These are phyloP conservation scores for Hyalella azteca DNA, from an alignment of 2,888 invertebrate species.

Conservation along the genomic window DNA sequence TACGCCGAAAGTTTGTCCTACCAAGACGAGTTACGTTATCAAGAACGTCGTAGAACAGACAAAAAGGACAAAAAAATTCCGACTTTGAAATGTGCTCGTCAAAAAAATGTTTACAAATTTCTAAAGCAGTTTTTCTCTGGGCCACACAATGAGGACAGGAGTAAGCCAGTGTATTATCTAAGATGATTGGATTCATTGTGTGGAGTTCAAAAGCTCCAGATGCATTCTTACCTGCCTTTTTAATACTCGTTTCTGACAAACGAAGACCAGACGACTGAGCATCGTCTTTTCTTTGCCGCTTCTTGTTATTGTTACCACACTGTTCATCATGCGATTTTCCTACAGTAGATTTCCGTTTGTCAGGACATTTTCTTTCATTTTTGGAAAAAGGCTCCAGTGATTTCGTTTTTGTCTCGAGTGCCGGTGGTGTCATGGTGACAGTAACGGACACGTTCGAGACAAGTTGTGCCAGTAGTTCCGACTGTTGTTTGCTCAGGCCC, in stretches of 20 bases:
- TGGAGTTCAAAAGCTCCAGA: neutral
- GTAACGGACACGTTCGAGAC: neutral
- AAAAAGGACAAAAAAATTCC: slow-evolving; percentile 18
- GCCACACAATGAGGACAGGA: neutral
- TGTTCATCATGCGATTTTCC: no score
- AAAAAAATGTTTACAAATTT: slow-evolving; percentile 8
- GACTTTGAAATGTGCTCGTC: neutral
- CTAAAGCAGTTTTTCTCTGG: neutral
- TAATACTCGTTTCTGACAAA: neutral
- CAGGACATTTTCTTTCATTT: neutral
- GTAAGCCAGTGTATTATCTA: neutral
- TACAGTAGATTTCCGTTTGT: neutral
- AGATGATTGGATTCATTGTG: neutral
- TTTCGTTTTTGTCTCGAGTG: neutral
- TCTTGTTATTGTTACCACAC: no score
- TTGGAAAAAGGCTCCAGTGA: neutral
- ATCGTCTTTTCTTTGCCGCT: neutral
- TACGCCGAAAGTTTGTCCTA: neutral
- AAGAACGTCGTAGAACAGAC: neutral
- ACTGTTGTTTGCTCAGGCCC: neutral
- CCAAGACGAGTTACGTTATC: slow-evolving; percentile 8
- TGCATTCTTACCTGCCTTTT: neutral
- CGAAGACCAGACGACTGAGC: neutral
- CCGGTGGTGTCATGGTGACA: neutral
- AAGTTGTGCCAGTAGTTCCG: neutral